These are phyloP conservation scores for Orchesellides sinensis DNA, from an alignment of 2,888 invertebrate genomes.

Conservation along the genomic window DNA sequence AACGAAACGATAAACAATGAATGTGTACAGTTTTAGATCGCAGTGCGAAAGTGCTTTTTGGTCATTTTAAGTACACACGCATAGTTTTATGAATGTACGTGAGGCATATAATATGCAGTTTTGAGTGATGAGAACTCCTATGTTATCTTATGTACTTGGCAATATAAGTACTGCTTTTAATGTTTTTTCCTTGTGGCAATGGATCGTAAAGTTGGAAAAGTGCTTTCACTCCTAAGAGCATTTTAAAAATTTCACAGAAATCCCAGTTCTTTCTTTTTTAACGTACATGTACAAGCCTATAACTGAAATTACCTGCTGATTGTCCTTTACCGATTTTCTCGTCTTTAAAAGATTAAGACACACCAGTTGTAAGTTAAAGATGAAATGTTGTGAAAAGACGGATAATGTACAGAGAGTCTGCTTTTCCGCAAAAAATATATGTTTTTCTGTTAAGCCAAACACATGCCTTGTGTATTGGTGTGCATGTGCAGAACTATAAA, in stretches of 20 bases:
- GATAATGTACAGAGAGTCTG: too few relatives aligned
- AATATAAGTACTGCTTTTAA: background rate
- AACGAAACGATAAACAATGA: too few relatives aligned
- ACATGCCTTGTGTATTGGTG: background rate
- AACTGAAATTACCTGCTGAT: constrained; percentile 55
- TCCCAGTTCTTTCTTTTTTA: background rate
- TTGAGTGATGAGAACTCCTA: too few relatives aligned
- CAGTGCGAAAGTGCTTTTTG: too few relatives aligned
- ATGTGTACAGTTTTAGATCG: too few relatives aligned
- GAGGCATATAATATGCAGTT: too few relatives aligned
- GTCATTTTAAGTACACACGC: too few relatives aligned
- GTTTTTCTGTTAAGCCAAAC: too few relatives aligned
- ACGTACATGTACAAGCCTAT: background rate
- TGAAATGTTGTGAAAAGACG: background rate
- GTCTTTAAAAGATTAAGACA: constrained; percentile 49
- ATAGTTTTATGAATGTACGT: too few relatives aligned
- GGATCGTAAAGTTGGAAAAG: background rate
- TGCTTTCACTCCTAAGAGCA: background rate
- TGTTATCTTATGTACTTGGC: too few relatives aligned
- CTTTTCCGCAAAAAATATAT: background rate
- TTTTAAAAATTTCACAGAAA: background rate
- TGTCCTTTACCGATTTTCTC: constrained; percentile 36
- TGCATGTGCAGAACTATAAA: too few relatives aligned
- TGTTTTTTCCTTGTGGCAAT: background rate
- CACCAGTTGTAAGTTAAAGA: constrained; percentile 43